These are phyloP conservation scores for Datnioides undecimradiatus DNA, from an alignment of 2,113 vertebrate genomes.

Conservation along the genomic window DNA sequence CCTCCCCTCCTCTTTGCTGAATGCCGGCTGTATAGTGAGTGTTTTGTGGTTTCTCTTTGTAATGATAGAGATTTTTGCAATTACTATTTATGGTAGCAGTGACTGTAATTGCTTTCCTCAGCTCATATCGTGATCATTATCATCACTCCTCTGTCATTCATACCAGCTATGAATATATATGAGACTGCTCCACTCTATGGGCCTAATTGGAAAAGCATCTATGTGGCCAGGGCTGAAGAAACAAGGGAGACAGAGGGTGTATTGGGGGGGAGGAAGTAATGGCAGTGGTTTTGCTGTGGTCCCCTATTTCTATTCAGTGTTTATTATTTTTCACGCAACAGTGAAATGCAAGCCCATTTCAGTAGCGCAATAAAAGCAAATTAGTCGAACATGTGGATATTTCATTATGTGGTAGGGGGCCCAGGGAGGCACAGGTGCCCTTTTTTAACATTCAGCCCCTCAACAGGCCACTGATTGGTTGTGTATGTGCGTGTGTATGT, in stretches of 20 bases:
- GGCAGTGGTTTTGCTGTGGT: slow-evolving; percentile 51
- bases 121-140: slow-evolving; percentile 76
- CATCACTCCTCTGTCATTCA: slow-evolving; percentile 75
- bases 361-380: slow-evolving; percentile 71
- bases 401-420: slow-evolving; percentile 60
- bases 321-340: slow-evolving; percentile 72
- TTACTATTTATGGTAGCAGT: slow-evolving; percentile 73
- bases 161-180: slow-evolving; percentile 77
- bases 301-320: slow-evolving; percentile 55
- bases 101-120: slow-evolving; percentile 77
- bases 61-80: slow-evolving; percentile 71
- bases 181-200: slow-evolving; percentile 50
- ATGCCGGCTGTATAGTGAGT: slow-evolving; percentile 15
- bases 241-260: slow-evolving; percentile 38
- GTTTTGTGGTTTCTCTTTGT: slow-evolving; percentile 64
- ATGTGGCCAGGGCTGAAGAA: slow-evolving; percentile 62
- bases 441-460: slow-evolving; percentile 30
- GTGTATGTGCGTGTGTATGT: slow-evolving; percentile 3
- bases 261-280: slow-evolving; percentile 13
- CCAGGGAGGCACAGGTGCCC: slow-evolving; percentile 20
- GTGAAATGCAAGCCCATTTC: slow-evolving; percentile 67
- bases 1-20: slow-evolving; percentile 12
- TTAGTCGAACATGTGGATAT: slow-evolving; percentile 63
- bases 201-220: slow-evolving; percentile 71
- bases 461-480: slow-evolving; percentile 21